Evolutionary conservation across 2,113 vertebrate species (phyloP).

Genomic region (Perca schrenkii): DNA sequence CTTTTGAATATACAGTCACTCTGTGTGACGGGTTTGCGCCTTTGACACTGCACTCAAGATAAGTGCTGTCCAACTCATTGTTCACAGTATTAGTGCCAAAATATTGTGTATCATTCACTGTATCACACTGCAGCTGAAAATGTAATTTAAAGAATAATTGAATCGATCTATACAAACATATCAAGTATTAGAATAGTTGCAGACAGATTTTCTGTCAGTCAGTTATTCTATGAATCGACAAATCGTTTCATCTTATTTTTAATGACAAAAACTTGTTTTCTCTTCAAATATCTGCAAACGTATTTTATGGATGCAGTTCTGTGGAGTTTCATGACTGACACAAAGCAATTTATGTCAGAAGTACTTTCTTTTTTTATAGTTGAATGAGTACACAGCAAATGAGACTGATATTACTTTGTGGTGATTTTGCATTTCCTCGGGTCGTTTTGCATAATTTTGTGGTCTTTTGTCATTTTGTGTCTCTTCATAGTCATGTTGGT

Average conservation of each 20-base stretch:
- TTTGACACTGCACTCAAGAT: constrained; percentile 26
- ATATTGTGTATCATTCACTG: not conserved
- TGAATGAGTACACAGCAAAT: not conserved
- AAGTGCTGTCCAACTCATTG: constrained; percentile 23
- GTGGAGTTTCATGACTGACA: not conserved
- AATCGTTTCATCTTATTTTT: not conserved
- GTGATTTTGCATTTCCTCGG: not conserved
- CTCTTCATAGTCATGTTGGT: not conserved
- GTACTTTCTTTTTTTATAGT: not conserved
- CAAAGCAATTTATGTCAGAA: not conserved
- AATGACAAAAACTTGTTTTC: not conserved
- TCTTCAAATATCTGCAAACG: not conserved
- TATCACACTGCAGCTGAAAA: constrained; percentile 3
- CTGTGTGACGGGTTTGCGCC: not conserved
- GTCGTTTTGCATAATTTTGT: not conserved
- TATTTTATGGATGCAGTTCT: not conserved
- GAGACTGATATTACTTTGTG: not conserved
- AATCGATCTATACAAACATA: not conserved
- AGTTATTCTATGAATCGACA: not conserved
- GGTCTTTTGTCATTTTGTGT: not conserved
- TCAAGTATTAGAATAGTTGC: not conserved
- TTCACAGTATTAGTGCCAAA: not conserved
- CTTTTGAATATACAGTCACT: not conserved
- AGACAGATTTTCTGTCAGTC: not conserved
- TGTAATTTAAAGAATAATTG: not conserved